phyloP scores from a whole-genome alignment of 2,888 invertebrate genomes.

The Deroplatys truncata region DNA sequence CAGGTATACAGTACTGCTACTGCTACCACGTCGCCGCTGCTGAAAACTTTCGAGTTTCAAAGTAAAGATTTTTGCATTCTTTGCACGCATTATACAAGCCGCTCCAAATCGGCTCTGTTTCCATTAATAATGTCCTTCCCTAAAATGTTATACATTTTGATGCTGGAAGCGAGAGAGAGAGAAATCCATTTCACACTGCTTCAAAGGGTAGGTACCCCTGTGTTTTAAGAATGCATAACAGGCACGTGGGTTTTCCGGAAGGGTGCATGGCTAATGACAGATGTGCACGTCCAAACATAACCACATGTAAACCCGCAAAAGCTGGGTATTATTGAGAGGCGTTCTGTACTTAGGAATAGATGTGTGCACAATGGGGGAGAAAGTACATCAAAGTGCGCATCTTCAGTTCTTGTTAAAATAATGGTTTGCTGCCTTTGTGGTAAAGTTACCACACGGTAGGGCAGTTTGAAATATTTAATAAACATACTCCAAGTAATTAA shows the following conservation, averaged over 20 bases:
- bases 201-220: neutral
- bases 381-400: neutral
- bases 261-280: neutral
- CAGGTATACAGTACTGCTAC: too few relatives aligned
- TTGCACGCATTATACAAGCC: too few relatives aligned
- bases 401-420: neutral
- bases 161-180: neutral
- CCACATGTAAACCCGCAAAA: neutral
- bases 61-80: too few relatives aligned
- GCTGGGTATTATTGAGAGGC: neutral
- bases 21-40: too few relatives aligned
- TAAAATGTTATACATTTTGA: too few relatives aligned
- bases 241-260: neutral
- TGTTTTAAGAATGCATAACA: neutral
- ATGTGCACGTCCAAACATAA: neutral
- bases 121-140: too few relatives aligned
- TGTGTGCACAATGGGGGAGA: neutral
- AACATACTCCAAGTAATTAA: too few relatives aligned
- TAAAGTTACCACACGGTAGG: too few relatives aligned
- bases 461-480: too few relatives aligned
- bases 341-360: neutral
- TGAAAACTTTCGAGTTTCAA: too few relatives aligned
- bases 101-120: too few relatives aligned
- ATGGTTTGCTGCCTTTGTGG: too few relatives aligned
- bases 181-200: neutral